A percentile compares a stretch with the other conserved stretches of the same genome.
phyloP scores from a whole-genome alignment of 2,888 invertebrate species.

The Ceriagrion tenellum region DNA sequence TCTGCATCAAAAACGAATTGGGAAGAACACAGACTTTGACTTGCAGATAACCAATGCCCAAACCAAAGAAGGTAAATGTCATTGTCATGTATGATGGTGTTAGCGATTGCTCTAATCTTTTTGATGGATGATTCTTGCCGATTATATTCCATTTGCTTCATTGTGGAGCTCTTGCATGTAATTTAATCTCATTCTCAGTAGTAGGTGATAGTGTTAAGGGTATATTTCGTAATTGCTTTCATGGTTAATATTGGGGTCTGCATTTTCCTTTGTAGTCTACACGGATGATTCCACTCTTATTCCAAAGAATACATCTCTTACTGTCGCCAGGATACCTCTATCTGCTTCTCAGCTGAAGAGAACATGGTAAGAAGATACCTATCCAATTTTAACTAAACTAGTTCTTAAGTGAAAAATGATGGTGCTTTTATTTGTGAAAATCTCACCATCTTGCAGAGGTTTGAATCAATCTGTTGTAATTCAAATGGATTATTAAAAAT shows the following conservation, averaged over 20 bases:
- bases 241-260: too few species aligned
- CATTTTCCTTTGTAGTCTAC: conserved; percentile 86
- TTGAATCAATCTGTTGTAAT: too few species aligned
- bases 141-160: background rate
- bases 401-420: background rate
- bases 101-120: background rate
- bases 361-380: conserved; percentile 77
- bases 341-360: conserved; percentile 86
- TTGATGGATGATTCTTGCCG: background rate
- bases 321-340: conserved; percentile 95
- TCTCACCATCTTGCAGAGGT: too few species aligned
- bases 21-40: conserved; percentile 96
- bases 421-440: too few species aligned
- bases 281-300: conserved; percentile 93
- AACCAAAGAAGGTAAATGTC: conserved; percentile 92
- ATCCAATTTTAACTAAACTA: background rate
- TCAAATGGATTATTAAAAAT: too few species aligned
- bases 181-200: too few species aligned
- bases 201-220: background rate
- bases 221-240: conserved; percentile 2
- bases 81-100: background rate
- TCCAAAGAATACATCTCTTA: conserved; percentile 97
- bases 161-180: too few species aligned
- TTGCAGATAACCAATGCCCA: conserved; percentile 98
- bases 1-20: conserved; percentile 95